These are phyloP conservation scores for Takifugu flavidus DNA, from an alignment of 2,113 vertebrate genomes.

Conservation along the genomic window DNA sequence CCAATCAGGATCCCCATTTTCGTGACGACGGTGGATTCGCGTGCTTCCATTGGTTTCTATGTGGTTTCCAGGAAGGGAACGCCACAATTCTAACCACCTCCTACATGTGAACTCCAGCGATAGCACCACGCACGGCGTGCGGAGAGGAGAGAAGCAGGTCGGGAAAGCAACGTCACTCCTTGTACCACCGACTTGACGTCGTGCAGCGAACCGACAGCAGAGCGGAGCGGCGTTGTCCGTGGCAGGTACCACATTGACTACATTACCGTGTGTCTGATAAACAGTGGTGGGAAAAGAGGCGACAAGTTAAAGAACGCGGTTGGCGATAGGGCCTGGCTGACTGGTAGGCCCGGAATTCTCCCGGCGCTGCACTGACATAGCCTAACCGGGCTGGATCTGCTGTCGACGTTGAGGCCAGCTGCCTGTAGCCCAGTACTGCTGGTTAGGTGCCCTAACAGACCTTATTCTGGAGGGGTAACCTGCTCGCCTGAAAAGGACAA, in stretches of 20 bases:
- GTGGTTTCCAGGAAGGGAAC: conserved; percentile 76
- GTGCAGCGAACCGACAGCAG: conserved; percentile 56
- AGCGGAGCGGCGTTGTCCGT: conserved; percentile 76
- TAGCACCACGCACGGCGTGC: conserved; percentile 72
- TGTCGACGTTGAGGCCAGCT: conserved; percentile 37
- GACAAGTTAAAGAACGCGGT: conserved; percentile 64
- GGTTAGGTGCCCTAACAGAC: conserved; percentile 55
- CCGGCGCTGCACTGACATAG: conserved; percentile 60
- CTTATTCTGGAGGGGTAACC: conserved; percentile 28
- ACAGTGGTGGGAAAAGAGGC: conserved; percentile 9
- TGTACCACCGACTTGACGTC: conserved; percentile 63
- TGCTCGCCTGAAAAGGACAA: background rate
- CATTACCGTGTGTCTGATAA: background rate
- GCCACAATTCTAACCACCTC: conserved; percentile 60
- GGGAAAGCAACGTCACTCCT: conserved; percentile 71
- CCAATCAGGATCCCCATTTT: conserved; percentile 34
- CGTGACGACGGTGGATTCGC: conserved; percentile 26
- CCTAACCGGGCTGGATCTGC: conserved; percentile 34
- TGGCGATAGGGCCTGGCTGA: conserved; percentile 72
- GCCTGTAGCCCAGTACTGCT: conserved; percentile 20
- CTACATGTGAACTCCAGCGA: conserved; percentile 69
- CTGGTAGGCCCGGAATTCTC: conserved; percentile 61
- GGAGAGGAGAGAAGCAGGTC: conserved; percentile 65
- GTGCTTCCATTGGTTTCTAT: conserved; percentile 54
- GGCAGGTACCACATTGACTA: conserved; percentile 61